Evolutionary conservation across 2,113 vertebrate genomes (phyloP), one percentile per base, ranked within the genome.

Genomic region (Pluvialis apricaria): DNA sequence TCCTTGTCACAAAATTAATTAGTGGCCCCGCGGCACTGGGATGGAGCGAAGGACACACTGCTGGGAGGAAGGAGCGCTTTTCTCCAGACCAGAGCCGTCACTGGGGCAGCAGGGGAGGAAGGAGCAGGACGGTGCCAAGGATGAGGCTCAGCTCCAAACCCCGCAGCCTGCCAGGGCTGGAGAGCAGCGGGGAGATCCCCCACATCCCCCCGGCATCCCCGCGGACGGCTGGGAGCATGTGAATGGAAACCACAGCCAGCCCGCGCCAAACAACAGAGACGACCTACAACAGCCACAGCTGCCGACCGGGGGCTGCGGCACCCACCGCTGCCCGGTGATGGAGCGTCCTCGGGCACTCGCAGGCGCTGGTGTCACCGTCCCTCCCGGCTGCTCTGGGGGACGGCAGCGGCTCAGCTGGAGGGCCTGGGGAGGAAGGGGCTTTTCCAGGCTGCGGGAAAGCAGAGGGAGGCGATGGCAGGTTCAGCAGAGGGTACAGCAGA

Each of bases 151-250:
- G 83, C 52, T 47, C 44, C 10, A 10, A 86, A 66, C 66, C 78
- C 58, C 7, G 5, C 5, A 2, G 42, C 61, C 80, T 75, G 14
- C 3, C 25, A 5, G 52, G 0, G 1, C 51, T 31, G 78, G 38
- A n/a, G 84, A 83, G 76, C 38, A 51, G 42, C 0, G 10, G 57
- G 47, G 73, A 58, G 21, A 8, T 58, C n/a, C 4, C 24, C 49
- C 38, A 58, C 49, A 14, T 38, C 76, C 61, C 69, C 62, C 0
- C 1, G 32, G 12, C 49, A 73, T 15, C 58, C 71, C 26, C 3
- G 1, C 0, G 4, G n/a, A 31, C 6, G 44, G 36, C 49, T 60
- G 60, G 54, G 55, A 62, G 68, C 85, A 55, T 2, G 3, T 14
- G 80, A 38, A 36, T 47, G 79, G 83, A 70, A 92, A 87, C 38